Evolutionary conservation across 2,797 vertebrate species (phyloP).

Genomic region (Cynodonichthys magdalenae): DNA sequence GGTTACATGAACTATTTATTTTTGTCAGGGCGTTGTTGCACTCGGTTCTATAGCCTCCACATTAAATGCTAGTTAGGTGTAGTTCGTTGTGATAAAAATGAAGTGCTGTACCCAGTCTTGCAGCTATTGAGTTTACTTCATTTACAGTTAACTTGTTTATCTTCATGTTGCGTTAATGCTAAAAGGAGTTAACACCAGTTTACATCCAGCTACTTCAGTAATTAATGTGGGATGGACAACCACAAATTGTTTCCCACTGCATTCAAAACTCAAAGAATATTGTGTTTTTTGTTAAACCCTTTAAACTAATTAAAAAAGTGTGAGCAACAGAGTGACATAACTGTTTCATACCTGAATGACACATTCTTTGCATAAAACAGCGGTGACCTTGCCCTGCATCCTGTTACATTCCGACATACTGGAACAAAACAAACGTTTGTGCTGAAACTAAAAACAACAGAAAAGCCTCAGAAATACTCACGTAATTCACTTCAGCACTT

Average conservation of each 20-base stretch:
- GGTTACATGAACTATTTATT: too few relatives aligned
- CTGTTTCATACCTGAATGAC: neutral
- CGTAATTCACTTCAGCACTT: neutral
- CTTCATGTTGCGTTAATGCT: neutral
- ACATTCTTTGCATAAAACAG: neutral
- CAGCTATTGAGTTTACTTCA: too few relatives aligned
- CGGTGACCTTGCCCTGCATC: slow-evolving; percentile 25
- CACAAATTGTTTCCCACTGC: neutral
- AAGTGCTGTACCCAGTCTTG: neutral
- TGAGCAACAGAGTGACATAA: neutral
- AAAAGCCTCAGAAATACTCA: slow-evolving; percentile 11
- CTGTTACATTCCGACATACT: slow-evolving; percentile 14
- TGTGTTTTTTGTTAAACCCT: neutral
- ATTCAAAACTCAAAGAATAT: neutral
- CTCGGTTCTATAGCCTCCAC: too few relatives aligned
- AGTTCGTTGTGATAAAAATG: too few relatives aligned
- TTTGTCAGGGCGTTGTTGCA: too few relatives aligned
- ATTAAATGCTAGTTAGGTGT: too few relatives aligned
- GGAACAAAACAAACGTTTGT: neutral
- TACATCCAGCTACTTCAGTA: neutral
- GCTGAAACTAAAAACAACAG: slow-evolving; percentile 1
- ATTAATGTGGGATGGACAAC: neutral
- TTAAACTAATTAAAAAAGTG: neutral
- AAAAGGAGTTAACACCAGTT: neutral
- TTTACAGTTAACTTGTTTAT: too few relatives aligned